Evolutionary conservation across 2,797 vertebrate genomes (phyloP).

Genomic region (Lagocephalus sceleratus): DNA sequence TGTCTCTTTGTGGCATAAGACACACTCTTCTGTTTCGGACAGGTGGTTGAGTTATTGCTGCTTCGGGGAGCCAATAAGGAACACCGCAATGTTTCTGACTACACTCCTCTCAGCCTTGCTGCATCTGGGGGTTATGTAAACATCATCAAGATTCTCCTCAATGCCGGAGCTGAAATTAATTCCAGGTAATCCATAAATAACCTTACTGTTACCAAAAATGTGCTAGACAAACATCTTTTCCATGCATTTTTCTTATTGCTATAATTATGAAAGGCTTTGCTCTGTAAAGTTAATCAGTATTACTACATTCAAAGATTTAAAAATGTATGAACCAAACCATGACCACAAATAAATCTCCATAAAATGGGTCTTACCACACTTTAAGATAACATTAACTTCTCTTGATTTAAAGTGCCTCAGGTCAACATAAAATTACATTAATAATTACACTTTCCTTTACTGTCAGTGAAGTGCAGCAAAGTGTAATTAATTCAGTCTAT

Average conservation of each 20-base stretch:
- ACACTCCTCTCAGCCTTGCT: slow-evolving; percentile 95
- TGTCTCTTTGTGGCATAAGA: not conserved
- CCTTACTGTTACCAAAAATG: too few relatives aligned
- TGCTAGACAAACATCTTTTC: too few relatives aligned
- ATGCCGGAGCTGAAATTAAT: slow-evolving; percentile 98
- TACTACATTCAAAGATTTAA: too few relatives aligned
- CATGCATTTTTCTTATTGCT: too few relatives aligned
- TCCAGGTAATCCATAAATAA: slow-evolving; percentile 82
- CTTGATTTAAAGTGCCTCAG: not conserved
- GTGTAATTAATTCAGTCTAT: not conserved
- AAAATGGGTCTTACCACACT: not conserved
- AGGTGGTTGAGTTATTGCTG: slow-evolving; percentile 97
- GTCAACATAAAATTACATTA: not conserved
- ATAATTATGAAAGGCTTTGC: too few relatives aligned
- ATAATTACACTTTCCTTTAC: not conserved
- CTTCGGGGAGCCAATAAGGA: slow-evolving; percentile 98
- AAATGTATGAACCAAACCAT: too few relatives aligned
- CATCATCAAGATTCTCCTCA: slow-evolving; percentile 99
- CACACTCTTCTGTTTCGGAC: slow-evolving; percentile 13
- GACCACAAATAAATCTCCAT: not conserved
- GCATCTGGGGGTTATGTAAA: slow-evolving; percentile 98
- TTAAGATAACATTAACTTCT: too few relatives aligned
- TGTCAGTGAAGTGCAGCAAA: not conserved
- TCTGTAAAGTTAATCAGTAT: too few relatives aligned
- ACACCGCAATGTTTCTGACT: slow-evolving; percentile 98